phyloP scores from a whole-genome alignment of 2,113 vertebrate species.

The Dromas ardeola region DNA sequence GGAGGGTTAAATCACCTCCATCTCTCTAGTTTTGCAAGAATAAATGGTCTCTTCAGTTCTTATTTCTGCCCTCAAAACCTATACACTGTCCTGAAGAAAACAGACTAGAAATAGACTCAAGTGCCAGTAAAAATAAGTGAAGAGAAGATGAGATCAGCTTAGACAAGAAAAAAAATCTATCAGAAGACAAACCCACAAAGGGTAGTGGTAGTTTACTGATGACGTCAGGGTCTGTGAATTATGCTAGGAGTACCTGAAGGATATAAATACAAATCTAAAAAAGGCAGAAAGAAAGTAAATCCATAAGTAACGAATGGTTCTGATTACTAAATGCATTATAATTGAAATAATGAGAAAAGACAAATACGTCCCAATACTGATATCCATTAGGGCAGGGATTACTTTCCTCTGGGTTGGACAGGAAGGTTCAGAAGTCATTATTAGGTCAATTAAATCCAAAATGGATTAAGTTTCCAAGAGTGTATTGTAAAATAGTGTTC shows the following conservation, averaged over 20 bases:
- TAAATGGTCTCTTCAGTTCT: neutral
- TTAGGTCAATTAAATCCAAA: neutral
- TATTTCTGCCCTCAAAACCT: neutral
- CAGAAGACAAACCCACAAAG: neutral
- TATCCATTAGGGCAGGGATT: neutral
- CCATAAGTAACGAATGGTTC: neutral
- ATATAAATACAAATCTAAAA: neutral
- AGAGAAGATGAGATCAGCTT: neutral
- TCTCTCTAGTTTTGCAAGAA: neutral
- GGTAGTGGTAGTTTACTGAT: neutral
- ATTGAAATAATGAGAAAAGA: neutral
- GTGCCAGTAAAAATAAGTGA: neutral
- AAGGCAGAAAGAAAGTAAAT: neutral
- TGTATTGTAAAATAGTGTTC: neutral
- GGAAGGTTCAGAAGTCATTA: neutral
- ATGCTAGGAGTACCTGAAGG: neutral
- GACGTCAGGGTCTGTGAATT: neutral
- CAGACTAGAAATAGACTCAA: neutral
- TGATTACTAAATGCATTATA: neutral
- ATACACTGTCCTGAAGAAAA: neutral
- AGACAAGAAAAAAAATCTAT: neutral
- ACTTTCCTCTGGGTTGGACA: neutral
- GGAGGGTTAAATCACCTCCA: neutral
- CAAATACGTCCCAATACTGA: neutral
- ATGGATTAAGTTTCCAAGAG: neutral